phyloP scores from a whole-genome alignment of 2,888 invertebrate genomes.

The Pammene aurita region DNA sequence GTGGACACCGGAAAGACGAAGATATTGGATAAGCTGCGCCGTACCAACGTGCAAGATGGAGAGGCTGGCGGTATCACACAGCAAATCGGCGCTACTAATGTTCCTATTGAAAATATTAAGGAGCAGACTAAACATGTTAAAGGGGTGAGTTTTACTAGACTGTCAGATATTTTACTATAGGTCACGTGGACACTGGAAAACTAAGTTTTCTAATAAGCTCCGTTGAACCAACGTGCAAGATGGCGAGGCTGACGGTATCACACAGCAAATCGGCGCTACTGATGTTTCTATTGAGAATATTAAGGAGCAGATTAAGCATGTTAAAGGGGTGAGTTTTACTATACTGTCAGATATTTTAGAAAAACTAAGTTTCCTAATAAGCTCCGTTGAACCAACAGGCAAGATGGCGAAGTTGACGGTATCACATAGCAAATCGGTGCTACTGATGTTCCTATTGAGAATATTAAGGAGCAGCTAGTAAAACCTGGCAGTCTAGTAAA shows the following conservation, averaged over 20 bases:
- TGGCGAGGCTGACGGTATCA: slow-evolving; percentile 99
- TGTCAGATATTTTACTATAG: slow-evolving; percentile 75
- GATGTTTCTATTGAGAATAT: slow-evolving; percentile 99
- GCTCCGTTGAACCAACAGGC: slow-evolving; percentile 93
- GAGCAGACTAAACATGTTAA: slow-evolving; percentile 97
- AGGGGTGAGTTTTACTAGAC: slow-evolving; percentile 78
- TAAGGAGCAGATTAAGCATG: slow-evolving; percentile 96
- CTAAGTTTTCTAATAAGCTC: slow-evolving; percentile 98
- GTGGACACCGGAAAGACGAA: slow-evolving; percentile 99
- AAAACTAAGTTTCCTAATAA: slow-evolving; percentile 99
- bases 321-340: slow-evolving; percentile 88
- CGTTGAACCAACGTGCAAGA: slow-evolving; percentile 95
- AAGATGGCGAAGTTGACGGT: slow-evolving; percentile 98
- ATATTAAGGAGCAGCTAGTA: slow-evolving; percentile 97
- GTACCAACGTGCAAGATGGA: slow-evolving; percentile 95
- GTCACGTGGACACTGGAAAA: slow-evolving; percentile 99
- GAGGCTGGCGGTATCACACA: slow-evolving; percentile 99
- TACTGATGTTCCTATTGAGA: slow-evolving; percentile 98
- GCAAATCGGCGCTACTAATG: slow-evolving; percentile 99
- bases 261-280: slow-evolving; percentile 99
- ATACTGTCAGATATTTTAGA: too few species aligned
- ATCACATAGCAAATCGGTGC: slow-evolving; percentile 99
- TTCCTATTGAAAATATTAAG: slow-evolving; percentile 97
- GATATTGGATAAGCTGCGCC: slow-evolving; percentile 96
- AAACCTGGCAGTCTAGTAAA: too few species aligned